These are phyloP conservation scores for Helicoverpa assulta DNA, from an alignment of 2,888 invertebrate species.

Conservation along the genomic window DNA sequence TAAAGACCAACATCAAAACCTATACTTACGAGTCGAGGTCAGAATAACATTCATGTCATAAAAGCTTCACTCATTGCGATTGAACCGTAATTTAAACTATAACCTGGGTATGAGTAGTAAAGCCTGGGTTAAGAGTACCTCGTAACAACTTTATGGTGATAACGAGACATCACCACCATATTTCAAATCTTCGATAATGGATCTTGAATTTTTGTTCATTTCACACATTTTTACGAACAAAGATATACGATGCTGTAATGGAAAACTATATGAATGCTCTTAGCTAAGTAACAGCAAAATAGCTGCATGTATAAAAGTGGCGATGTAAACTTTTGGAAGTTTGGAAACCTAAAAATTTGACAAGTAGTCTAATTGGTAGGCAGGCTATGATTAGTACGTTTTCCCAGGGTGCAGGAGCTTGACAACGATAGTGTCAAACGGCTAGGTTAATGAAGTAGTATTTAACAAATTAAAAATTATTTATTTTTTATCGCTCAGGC, in stretches of 20 bases:
- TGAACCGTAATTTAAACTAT: slow-evolving; percentile 61
- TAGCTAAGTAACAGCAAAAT: too few relatives aligned
- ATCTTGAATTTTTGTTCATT: slow-evolving; percentile 61
- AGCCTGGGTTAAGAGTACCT: slow-evolving; percentile 62
- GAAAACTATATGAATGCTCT: too few relatives aligned
- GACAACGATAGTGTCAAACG: too few relatives aligned
- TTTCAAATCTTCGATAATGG: slow-evolving; percentile 64
- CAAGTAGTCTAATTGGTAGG: too few relatives aligned
- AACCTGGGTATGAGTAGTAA: slow-evolving; percentile 58
- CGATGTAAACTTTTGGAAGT: too few relatives aligned
- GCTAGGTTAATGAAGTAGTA: too few relatives aligned
- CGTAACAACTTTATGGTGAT: slow-evolving; percentile 79
- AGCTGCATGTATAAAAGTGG: too few relatives aligned
- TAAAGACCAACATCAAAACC: slow-evolving; percentile 24
- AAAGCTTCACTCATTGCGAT: slow-evolving; percentile 49
- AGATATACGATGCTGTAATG: too few relatives aligned
- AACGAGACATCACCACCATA: slow-evolving; percentile 64
- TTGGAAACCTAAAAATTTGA: too few relatives aligned
- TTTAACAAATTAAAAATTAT: too few relatives aligned
- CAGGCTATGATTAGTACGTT: too few relatives aligned
- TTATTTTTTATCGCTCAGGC: neutral
- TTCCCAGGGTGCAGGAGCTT: too few relatives aligned
- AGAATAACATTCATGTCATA: slow-evolving; percentile 32
- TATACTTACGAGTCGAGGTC: slow-evolving; percentile 9
- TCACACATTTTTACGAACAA: slow-evolving; percentile 55